A percentile compares a stretch with the other conserved stretches of the same genome.
phyloP scores from a whole-genome alignment of 2,888 invertebrate species.

The Apodemia mormo region DNA sequence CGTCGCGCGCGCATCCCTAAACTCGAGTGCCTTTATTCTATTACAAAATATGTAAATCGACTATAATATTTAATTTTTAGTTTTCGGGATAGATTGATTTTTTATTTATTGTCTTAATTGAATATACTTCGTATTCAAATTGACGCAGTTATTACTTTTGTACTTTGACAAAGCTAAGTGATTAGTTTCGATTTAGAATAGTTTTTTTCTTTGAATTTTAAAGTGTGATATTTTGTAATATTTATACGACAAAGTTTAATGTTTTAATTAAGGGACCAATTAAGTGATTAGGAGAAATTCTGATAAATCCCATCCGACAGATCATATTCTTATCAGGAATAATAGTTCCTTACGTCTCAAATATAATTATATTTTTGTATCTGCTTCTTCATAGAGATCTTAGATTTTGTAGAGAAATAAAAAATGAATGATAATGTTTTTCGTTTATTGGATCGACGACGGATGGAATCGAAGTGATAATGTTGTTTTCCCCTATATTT shows the following conservation, averaged over 20 bases:
- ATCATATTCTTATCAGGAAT: constrained; percentile 1
- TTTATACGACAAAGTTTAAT: constrained; percentile 80
- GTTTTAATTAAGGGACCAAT: constrained; percentile 81
- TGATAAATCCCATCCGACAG: constrained; percentile 63
- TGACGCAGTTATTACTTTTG: constrained; percentile 78
- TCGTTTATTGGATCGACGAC: constrained; percentile 51
- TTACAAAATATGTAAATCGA: constrained; percentile 69
- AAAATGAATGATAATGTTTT: constrained; percentile 62
- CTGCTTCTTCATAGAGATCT: constrained; percentile 48
- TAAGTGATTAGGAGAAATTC: constrained; percentile 79
- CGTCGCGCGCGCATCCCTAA: constrained; percentile 49
- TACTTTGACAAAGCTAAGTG: constrained; percentile 78
- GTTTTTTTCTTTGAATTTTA: constrained; percentile 78
- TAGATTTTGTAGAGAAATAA: constrained; percentile 61
- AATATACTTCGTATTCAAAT: constrained; percentile 71
- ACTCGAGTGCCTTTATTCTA: constrained; percentile 75
- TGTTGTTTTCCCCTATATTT: constrained; percentile 43
- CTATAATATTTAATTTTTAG: constrained; percentile 78
- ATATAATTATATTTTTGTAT: constrained; percentile 56
- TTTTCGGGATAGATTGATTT: constrained; percentile 78
- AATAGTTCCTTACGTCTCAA: constrained; percentile 52
- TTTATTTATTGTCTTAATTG: constrained; percentile 79
- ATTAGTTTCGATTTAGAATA: constrained; percentile 76
- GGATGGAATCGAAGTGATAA: constrained; percentile 59
- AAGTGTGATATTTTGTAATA: constrained; percentile 82